These are phyloP conservation scores for Deilephila porcellus DNA, from an alignment of 2,888 invertebrate genomes.

Conservation along the genomic window DNA sequence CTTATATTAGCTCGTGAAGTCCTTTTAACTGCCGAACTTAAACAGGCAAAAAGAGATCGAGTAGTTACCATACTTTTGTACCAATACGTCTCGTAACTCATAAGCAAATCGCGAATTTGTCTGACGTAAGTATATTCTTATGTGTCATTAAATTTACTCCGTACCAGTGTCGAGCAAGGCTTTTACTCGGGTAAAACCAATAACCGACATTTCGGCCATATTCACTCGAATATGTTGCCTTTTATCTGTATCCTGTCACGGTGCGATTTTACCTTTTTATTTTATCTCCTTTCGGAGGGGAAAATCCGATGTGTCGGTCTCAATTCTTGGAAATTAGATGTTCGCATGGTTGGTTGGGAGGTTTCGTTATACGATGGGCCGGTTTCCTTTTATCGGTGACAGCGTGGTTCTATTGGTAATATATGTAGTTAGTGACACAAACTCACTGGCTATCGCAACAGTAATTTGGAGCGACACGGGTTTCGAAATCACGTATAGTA, in stretches of 20 bases:
- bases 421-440: background rate
- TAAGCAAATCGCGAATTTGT: constrained; percentile 5
- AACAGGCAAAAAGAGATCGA: background rate
- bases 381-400: background rate
- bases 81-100: background rate
- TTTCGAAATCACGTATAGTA: background rate
- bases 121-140: constrained; percentile 31
- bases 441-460: background rate
- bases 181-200: constrained; percentile 60
- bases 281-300: constrained; percentile 36
- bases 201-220: constrained; percentile 50
- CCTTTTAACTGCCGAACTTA: background rate
- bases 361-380: background rate
- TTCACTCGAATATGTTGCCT: constrained; percentile 33
- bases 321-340: constrained; percentile 39
- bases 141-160: constrained; percentile 61
- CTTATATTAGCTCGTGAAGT: background rate
- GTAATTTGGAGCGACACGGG: too few relatives aligned
- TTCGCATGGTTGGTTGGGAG: constrained; percentile 28
- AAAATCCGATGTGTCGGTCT: constrained; percentile 34
- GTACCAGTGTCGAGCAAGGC: constrained; percentile 55
- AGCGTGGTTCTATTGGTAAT: background rate
- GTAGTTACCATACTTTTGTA: background rate
- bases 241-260: constrained; percentile 33
- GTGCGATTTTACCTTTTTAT: constrained; percentile 36